Conservation (phyloP, 2,797 vertebrate genomes). For the Diplodus puntazzo region DNA sequence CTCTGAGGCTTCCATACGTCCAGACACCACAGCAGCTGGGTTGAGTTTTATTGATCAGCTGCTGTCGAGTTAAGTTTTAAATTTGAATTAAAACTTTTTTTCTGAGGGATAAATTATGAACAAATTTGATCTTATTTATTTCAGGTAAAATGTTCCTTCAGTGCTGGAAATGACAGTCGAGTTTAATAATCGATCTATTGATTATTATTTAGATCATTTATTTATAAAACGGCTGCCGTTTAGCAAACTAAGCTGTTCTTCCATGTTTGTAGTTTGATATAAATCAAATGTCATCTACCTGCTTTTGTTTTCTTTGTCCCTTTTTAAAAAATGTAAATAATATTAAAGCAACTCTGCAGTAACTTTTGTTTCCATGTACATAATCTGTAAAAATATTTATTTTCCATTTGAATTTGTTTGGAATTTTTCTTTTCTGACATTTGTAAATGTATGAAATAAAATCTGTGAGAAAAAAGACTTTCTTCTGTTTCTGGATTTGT, state of each 20-base stretch:
- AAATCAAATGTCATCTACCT: not conserved
- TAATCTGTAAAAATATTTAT: not conserved
- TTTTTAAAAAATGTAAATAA: not conserved
- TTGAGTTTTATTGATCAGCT: no score
- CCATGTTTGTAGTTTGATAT: not conserved
- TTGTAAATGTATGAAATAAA: not conserved
- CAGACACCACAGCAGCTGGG: no score
- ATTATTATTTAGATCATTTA: not conserved
- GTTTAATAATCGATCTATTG: no score
- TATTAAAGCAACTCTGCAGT: not conserved
- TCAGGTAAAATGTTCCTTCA: not conserved
- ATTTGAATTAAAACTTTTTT: no score
- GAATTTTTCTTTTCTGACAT: not conserved
- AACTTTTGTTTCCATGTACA: not conserved
- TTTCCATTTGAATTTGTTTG: not conserved
- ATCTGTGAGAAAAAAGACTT: not conserved
- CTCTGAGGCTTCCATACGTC: not conserved
- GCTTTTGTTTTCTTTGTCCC: not conserved
- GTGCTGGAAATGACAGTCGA: no score
- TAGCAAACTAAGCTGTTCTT: not conserved
- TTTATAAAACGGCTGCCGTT: not conserved
- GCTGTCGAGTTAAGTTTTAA: no score
- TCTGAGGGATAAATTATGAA: not conserved
- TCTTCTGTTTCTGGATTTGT: not conserved
- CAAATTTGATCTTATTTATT: not conserved